phyloP scores from a whole-genome alignment of 2,888 invertebrate species.

The Tubulanus polymorphus region DNA sequence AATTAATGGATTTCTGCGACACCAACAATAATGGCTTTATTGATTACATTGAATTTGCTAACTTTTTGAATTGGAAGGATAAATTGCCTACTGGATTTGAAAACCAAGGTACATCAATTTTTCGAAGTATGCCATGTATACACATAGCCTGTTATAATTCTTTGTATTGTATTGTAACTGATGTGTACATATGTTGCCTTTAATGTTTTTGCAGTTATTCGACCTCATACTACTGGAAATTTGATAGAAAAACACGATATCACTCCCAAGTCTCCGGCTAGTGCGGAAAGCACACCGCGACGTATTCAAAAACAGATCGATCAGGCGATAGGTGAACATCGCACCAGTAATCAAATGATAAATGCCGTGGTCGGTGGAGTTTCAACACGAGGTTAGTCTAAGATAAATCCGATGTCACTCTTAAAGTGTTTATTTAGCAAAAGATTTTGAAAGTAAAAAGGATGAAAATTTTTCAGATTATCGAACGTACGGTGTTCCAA shows the following conservation, averaged over 20 bases:
- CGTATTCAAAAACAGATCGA: constrained; percentile 46
- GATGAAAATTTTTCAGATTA: constrained; percentile 29
- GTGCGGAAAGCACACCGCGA: constrained; percentile 33
- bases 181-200: no score
- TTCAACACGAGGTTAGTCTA: constrained; percentile 33
- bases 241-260: constrained; percentile 22
- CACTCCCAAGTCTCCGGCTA: constrained; percentile 29
- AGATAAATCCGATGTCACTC: not conserved
- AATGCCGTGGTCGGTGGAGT: constrained; percentile 46
- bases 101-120: no score
- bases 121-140: no score
- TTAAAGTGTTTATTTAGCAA: not conserved
- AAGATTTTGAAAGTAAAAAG: no score
- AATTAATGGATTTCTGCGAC: constrained; percentile 49
- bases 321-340: constrained; percentile 39
- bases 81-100: constrained; percentile 42
- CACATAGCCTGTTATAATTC: no score
- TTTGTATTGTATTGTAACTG: no score
- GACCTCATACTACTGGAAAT: no score
- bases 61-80: constrained; percentile 53
- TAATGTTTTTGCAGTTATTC: no score
- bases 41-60: constrained; percentile 49
- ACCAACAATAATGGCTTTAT: constrained; percentile 42
- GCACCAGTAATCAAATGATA: constrained; percentile 44
- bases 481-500: constrained; percentile 48